Percentiles rank a stretch among this genome's conserved stretches.
Evolutionary conservation across 1,140 invertebrate genomes (phyloP).

Genomic region (Samia ricini): DNA sequence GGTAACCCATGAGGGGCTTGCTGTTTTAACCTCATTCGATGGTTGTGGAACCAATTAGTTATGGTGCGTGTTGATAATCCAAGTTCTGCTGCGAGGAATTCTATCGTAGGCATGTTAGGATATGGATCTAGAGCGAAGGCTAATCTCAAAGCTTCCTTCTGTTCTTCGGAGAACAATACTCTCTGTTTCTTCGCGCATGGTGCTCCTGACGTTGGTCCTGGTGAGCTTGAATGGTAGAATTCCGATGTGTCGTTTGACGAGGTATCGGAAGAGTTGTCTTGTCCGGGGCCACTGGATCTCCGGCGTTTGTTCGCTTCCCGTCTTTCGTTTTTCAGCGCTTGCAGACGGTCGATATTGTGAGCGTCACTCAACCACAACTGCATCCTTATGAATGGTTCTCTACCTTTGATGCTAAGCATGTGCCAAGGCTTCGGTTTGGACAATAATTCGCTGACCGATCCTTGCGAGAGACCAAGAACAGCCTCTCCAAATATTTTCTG

Average conservation of each 20-base stretch:
- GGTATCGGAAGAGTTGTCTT: slow-evolving; percentile 91
- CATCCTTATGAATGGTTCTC: slow-evolving; percentile 99
- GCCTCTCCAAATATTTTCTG: slow-evolving; percentile 99
- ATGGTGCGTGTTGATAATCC: slow-evolving; percentile 96
- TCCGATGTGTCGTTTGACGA: slow-evolving; percentile 93
- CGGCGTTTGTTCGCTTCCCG: slow-evolving; percentile 93
- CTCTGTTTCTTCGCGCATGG: slow-evolving; percentile 93
- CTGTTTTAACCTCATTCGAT: slow-evolving; percentile 98
- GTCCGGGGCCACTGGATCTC: slow-evolving; percentile 87
- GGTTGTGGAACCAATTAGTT: slow-evolving; percentile 99
- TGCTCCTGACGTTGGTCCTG: slow-evolving; percentile 82
- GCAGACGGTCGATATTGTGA: slow-evolving; percentile 93
- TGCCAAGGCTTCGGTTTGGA: slow-evolving; percentile 99
- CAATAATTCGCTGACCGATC: slow-evolving; percentile 96
- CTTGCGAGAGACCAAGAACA: slow-evolving; percentile 96
- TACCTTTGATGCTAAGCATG: slow-evolving; percentile 98
- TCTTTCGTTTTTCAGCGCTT: slow-evolving; percentile 92
- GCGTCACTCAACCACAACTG: slow-evolving; percentile 97
- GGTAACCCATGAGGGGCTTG: slow-evolving; percentile 86
- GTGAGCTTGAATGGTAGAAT: slow-evolving; percentile 91
- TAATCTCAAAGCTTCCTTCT: slow-evolving; percentile 96
- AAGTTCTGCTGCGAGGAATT: slow-evolving; percentile 94
- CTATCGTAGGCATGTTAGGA: slow-evolving; percentile 96
- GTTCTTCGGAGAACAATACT: slow-evolving; percentile 97
- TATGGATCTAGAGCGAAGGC: slow-evolving; percentile 98